A percentile compares a stretch with the other conserved stretches of the same genome.
Evolutionary conservation across 2,888 invertebrate genomes (phyloP).

Genomic region (Erynnis tages): DNA sequence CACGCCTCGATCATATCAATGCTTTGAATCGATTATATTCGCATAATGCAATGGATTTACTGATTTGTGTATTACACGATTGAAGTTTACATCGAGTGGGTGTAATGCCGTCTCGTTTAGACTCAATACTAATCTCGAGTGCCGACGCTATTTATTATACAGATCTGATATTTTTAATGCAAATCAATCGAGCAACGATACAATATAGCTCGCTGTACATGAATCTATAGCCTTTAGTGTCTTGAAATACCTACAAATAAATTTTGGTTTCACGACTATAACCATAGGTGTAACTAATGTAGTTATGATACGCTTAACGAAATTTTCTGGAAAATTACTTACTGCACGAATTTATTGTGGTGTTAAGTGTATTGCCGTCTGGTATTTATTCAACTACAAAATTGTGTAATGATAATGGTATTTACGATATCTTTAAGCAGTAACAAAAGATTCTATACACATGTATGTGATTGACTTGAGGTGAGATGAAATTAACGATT

Average conservation of each 20-base stretch:
- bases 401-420: no score
- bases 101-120: slow-evolving; percentile 21
- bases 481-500: no score
- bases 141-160: slow-evolving; percentile 14
- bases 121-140: slow-evolving; percentile 15
- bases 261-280: neutral
- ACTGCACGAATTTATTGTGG: neutral
- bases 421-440: no score
- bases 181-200: slow-evolving; percentile 1
- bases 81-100: slow-evolving; percentile 24
- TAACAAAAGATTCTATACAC: no score
- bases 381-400: no score
- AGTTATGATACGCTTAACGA: neutral
- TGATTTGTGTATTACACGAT: slow-evolving; percentile 28
- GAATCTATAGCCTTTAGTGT: slow-evolving; percentile 1
- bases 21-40: slow-evolving; percentile 27
- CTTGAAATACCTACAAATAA: slow-evolving; percentile 3
- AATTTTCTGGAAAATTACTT: neutral
- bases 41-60: slow-evolving; percentile 27
- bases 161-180: slow-evolving; percentile 18
- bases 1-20: slow-evolving; percentile 26
- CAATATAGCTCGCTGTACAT: neutral
- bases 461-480: no score
- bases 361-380: neutral
- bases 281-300: neutral